Percentiles rank a stretch among this genome's conserved stretches.
Conservation (phyloP, 2,888 invertebrate species). For the Steromphala cineraria region DNA sequence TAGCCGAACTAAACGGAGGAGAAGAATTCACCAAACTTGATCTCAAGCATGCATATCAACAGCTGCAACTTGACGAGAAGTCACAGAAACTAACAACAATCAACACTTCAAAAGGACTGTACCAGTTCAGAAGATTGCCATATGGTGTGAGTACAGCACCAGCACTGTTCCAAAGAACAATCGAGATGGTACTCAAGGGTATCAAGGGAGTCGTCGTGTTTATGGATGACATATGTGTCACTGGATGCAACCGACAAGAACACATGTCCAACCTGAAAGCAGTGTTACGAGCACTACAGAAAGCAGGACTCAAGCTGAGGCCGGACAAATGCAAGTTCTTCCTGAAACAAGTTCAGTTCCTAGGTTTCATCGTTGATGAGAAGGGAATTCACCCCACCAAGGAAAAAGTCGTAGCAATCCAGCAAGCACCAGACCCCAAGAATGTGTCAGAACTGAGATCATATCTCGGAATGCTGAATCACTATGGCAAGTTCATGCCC, state of each 20-base stretch:
- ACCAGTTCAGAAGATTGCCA: conserved; percentile 25
- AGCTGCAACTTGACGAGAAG: conserved; percentile 38
- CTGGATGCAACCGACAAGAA: conserved; percentile 14
- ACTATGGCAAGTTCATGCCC: neutral
- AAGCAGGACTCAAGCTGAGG: conserved; percentile 31
- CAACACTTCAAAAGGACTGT: conserved; percentile 29
- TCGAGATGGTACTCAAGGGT: conserved; percentile 30
- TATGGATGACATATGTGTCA: conserved; percentile 32
- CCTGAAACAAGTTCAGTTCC: neutral
- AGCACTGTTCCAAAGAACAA: conserved; percentile 29
- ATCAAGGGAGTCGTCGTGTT: neutral
- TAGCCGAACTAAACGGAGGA: conserved; percentile 31
- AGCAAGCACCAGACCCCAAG: neutral
- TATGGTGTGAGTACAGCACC: conserved; percentile 1
- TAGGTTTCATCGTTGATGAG: neutral
- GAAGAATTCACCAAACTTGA: conserved; percentile 33
- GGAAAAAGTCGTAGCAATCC: conserved; percentile 16
- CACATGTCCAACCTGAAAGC: conserved; percentile 21
- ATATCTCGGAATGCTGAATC: neutral
- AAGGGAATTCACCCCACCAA: neutral
- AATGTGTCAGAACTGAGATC: neutral
- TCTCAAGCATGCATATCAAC: conserved; percentile 27
- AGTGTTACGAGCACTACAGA: conserved; percentile 31
- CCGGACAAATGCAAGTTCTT: neutral
- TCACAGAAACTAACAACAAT: conserved; percentile 20